Base-by-base conservation (phyloP, 2,888 invertebrate genomes). In the Caenorhabditis becei region DNA sequence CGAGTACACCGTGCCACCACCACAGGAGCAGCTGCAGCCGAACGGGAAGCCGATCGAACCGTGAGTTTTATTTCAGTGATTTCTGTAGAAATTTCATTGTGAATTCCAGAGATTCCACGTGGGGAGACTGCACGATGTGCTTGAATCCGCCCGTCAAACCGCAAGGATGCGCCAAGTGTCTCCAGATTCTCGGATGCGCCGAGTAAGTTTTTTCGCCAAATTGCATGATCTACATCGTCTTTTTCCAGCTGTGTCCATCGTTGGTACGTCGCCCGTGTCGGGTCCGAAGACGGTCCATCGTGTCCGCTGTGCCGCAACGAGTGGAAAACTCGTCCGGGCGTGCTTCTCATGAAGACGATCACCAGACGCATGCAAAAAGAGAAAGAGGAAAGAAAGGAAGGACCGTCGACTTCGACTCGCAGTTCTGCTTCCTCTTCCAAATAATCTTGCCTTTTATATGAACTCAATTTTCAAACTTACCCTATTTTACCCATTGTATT, bases 121-220 rank as follows among this genome's bases (percentile, higher is more conserved):
- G 75, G 75, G 75, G 75, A n/a, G 75, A 77, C 23, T 77, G 75
- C 28, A 67, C 59, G 14, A 67, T 77, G 44, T 77, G 75, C 54
- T 54, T 37, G 14, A 32, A 53, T n/a, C 8, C 67, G 11, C 75
- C 75, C 1, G 18, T 62, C 8, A 61, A 67, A 35, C 75, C 75
- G 14, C 41, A 62, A 47, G 75, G 75, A 54, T 77, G 75, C 54
- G 53, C 5, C n/a, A 67, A 67, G 49, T 77, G 75, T 20, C 28
- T 67, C 1, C 67, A 77, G 16, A 44, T 77, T 44, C 32, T 77
- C 0, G 75, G 75, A 62, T 77, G 75, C 26, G 8, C 53, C 18
- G 53, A 67, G 75, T 77, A 8, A 54, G 75, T 62, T 35, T 56
- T 54, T 32, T 11, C 5, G 28, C 26, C 18, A 23, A 51, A 37